Evolutionary conservation across 2,113 vertebrate species (phyloP).

Genomic region (Mungos mungo): DNA sequence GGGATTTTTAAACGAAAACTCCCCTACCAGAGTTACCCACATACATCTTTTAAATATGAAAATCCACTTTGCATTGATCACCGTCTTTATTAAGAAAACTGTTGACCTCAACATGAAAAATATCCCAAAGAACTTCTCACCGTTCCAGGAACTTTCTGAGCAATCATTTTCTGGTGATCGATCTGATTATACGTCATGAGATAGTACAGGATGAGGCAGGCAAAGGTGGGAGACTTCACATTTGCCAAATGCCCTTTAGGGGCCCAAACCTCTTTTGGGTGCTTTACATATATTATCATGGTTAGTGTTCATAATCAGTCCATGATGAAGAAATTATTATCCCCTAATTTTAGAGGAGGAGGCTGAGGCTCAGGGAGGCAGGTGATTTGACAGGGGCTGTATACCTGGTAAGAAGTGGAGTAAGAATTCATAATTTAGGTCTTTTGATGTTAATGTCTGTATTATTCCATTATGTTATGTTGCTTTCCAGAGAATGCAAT

Average conservation of each 20-base stretch:
- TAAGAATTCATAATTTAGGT: not conserved
- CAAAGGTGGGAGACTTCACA: not conserved
- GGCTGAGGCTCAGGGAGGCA: not conserved
- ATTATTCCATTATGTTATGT: not conserved
- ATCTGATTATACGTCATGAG: not conserved
- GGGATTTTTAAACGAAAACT: conserved; percentile 66
- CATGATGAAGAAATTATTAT: not conserved
- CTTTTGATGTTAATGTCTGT: not conserved
- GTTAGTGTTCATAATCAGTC: conserved; percentile 34
- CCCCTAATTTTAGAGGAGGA: not conserved
- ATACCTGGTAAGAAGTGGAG: not conserved
- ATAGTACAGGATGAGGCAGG: not conserved
- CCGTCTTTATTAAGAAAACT: conserved; percentile 52
- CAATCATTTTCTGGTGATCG: not conserved
- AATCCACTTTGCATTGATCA: conserved; percentile 15
- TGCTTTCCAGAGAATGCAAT: not conserved
- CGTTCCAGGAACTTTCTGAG: conserved; percentile 49
- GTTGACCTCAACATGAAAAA: conserved; percentile 56
- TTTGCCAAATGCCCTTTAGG: not conserved
- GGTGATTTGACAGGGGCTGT: not conserved
- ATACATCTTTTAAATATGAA: conserved; percentile 45
- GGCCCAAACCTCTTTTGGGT: not conserved
- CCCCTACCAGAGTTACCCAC: conserved; percentile 33
- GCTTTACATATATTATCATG: conserved; percentile 17
- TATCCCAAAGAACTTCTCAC: conserved; percentile 42